Base-by-base conservation (phyloP, 2,888 invertebrate genomes). In the Yponomeuta cagnagella region DNA sequence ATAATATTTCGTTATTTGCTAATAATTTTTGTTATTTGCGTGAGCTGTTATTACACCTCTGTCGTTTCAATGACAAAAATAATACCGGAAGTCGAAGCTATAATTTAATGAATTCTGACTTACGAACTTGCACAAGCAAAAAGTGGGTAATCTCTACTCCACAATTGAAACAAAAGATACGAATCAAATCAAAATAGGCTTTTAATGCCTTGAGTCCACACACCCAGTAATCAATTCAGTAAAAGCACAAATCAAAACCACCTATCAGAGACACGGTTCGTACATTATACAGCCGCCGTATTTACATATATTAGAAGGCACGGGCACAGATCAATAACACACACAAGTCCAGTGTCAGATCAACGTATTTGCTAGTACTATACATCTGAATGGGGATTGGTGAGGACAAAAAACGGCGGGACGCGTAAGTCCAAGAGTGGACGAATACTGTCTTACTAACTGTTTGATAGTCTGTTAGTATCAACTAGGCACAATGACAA, bases 281-380 rank as follows among this genome's bases (percentile, higher is more conserved):
- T 65, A 33, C 65, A 65, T 65, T 65, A 31, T 6, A 23, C 68
- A 68, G 68, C 43, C 37, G 68, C 23, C 68, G 68, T 48, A 68
- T 68, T 68, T 43, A 48, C 68, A 68, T 68, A 68, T 68, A 68
- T 68, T 68, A 68, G 68, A 68, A 68, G 33, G 68, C 48, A 6
- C 43, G 43, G 65, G 15, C 65, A 65, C 43, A 43, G 43, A 43
- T 43, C 43, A 43, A 43, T 43, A 43, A 43, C 43, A 43, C 43
- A 43, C 43, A 43, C 43, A 43, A 43, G 43, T 0, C 9, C 3
- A 43, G 8, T 43, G 9, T 43, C 43, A 43, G 43, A 37, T 43
- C 43, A 8, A 33, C 33, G 43, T 43, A 43, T 43, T 43, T 43
- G 43, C 8, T 1, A 43, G 8, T 43, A 8, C 43, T 43, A 33